phyloP scores from a whole-genome alignment of 2,888 invertebrate genomes.

The Gortyna flavago region DNA sequence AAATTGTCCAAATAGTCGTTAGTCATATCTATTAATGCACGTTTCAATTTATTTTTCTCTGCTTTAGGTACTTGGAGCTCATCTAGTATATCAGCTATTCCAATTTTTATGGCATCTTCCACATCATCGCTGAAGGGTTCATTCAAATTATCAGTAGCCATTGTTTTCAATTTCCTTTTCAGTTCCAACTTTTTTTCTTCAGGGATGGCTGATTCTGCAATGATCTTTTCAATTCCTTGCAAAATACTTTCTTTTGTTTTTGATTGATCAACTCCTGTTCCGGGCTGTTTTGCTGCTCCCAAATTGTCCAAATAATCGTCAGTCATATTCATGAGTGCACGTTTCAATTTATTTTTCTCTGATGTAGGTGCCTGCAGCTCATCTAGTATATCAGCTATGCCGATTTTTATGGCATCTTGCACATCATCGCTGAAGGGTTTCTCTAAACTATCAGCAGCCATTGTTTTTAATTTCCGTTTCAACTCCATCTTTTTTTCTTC shows the following conservation, averaged over 20 bases:
- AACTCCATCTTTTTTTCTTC: background rate
- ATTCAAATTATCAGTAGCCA: background rate
- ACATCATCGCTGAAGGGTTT: background rate
- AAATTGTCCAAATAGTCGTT: too few species aligned
- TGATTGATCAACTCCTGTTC: background rate
- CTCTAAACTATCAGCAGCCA: background rate
- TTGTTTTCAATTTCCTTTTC: background rate
- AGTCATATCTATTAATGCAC: background rate
- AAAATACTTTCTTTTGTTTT: background rate
- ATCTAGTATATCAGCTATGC: slow-evolving; percentile 52
- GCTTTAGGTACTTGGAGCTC: slow-evolving; percentile 2
- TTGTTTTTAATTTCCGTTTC: background rate
- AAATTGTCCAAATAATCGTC: background rate
- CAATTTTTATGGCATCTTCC: background rate
- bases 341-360: slow-evolving; percentile 45
- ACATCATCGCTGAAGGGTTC: background rate
- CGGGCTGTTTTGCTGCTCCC: background rate
- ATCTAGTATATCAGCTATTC: background rate
- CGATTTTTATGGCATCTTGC: background rate
- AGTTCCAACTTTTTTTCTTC: background rate
- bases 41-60: background rate
- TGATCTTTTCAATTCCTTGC: background rate
- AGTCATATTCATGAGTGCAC: slow-evolving; percentile 27
- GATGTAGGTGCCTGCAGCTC: slow-evolving; percentile 24
- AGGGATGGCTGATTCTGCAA: background rate